Conservation (phyloP, 2,888 invertebrate species). For the Morpho achilles region DNA sequence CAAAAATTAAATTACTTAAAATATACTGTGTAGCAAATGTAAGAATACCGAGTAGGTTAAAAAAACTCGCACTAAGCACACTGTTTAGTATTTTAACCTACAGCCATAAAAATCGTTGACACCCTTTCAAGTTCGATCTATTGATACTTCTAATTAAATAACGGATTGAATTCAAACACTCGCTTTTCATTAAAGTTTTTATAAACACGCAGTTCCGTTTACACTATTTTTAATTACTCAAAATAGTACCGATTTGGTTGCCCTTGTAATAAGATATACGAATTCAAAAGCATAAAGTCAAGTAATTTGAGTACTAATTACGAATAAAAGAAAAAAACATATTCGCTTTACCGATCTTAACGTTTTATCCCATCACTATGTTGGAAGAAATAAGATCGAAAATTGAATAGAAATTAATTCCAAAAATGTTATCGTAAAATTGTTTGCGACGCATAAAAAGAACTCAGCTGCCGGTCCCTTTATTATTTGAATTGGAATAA, state of each 20-base stretch:
- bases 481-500: slow-evolving; percentile 63
- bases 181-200: slow-evolving; percentile 35
- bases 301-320: slow-evolving; percentile 68
- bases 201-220: slow-evolving; percentile 31
- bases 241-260: slow-evolving; percentile 31
- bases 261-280: slow-evolving; percentile 55
- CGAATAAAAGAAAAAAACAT: slow-evolving; percentile 36
- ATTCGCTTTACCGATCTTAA: not conserved
- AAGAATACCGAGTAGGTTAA: no score
- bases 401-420: slow-evolving; percentile 6
- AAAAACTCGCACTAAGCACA: no score
- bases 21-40: no score
- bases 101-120: not conserved
- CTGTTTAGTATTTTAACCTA: not conserved
- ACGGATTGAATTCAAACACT: slow-evolving; percentile 39
- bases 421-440: slow-evolving; percentile 20
- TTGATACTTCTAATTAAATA: slow-evolving; percentile 53
- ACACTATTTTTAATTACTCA: slow-evolving; percentile 60
- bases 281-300: slow-evolving; percentile 51
- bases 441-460: slow-evolving; percentile 41
- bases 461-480: slow-evolving; percentile 64
- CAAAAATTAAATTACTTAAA: no score
- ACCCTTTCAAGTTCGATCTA: slow-evolving; percentile 20
- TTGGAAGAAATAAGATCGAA: not conserved
- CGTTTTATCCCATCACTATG: slow-evolving; percentile 1